These are phyloP conservation scores for Laspeyria flexula DNA, from an alignment of 2,888 invertebrate species.

Conservation along the genomic window DNA sequence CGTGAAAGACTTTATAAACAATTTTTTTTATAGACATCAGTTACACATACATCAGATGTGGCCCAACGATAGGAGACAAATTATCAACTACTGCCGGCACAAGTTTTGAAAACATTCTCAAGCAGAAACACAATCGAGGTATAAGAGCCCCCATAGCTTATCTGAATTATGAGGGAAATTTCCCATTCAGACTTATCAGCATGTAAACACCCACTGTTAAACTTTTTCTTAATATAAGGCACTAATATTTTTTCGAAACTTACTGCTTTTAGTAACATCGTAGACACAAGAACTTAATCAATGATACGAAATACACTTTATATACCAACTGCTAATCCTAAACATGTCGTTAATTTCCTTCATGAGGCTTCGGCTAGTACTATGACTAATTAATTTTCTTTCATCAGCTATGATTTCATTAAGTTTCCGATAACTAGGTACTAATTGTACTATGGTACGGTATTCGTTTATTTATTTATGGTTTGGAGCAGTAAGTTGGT, in stretches of 20 bases:
- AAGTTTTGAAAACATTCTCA: too few relatives aligned
- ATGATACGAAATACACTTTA: conserved; percentile 12
- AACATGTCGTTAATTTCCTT: conserved; percentile 19
- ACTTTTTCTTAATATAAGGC: background rate
- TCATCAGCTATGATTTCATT: conserved; percentile 35
- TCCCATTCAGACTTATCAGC: too few relatives aligned
- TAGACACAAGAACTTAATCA: conserved; percentile 23
- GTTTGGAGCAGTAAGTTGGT: too few relatives aligned
- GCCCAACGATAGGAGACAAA: too few relatives aligned
- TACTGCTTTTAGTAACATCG: conserved; percentile 42
- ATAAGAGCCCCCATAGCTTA: too few relatives aligned
- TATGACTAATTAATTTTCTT: conserved; percentile 35
- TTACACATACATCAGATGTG: too few relatives aligned
- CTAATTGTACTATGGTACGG: background rate
- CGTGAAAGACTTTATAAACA: too few relatives aligned
- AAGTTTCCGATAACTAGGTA: conserved; percentile 14
- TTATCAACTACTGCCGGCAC: too few relatives aligned
- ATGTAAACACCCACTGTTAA: too few relatives aligned
- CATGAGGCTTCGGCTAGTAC: background rate
- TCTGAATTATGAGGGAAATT: too few relatives aligned
- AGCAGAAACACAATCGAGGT: too few relatives aligned
- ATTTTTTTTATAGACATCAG: too few relatives aligned
- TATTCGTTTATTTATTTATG: background rate
- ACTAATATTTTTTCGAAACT: conserved; percentile 13
- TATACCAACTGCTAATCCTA: conserved; percentile 28